Evolutionary conservation across 2,113 vertebrate species (phyloP), one percentile per base, ranked within the genome.

Genomic region (Cairina moschata): DNA sequence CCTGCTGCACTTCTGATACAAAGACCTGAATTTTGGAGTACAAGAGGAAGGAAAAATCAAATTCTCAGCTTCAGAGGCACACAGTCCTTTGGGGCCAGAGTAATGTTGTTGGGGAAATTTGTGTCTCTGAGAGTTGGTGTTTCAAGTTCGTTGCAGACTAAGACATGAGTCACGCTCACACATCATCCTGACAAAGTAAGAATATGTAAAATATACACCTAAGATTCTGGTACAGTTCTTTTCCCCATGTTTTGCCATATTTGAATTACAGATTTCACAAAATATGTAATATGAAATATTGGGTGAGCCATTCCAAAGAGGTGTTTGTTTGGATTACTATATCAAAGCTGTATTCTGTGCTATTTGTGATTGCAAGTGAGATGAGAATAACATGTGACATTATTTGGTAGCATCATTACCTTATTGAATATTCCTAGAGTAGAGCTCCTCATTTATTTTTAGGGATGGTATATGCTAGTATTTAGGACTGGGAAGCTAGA

Each of bases 121-220:
- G n/a, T 26, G 26, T 3, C 16, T 79, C 21, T 58, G 17, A 87
- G 26, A 74, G 7, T 16, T 44, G 48, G 9, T 46, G 44, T 58
- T 85, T 31, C 36, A 67, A 58, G 28, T 48, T 87, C 54, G 13
- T 36, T 77, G n/a, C 29, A 94, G 28, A 63, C 25, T 15, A 29
- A 54, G 36, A 16, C 5, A 13, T 6, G 20, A 34, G 16, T 54
- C 66, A 17, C 0, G 1, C 23, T 87, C 9, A 15, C 21, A 13
- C 1, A 4, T 75, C 75, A n/a, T 40, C 18, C n/a, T 44, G 9
- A 34, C 11, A 56, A 59, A 88, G 25, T 32, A 71, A 76, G 26
- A 90, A 77, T 4, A 38, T 11, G 7, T 0, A 12, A 81, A 75
- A 78, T 63, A 2, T 25, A 55, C 68, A 44, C 13, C 17, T 16